Evolutionary conservation across 2,888 invertebrate genomes (phyloP).

Genomic region (Lymantria monacha): DNA sequence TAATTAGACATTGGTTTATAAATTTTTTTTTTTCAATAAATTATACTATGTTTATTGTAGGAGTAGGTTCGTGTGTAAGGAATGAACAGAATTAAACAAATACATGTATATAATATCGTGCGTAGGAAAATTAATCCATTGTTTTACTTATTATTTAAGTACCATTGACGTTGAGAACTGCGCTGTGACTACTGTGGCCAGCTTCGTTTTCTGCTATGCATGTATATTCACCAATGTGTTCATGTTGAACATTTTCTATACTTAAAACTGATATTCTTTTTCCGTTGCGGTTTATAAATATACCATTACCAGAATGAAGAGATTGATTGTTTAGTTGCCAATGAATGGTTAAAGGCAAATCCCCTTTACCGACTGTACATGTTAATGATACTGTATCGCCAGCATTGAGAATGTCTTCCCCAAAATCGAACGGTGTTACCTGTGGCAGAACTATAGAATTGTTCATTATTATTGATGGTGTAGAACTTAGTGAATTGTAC

Average conservation of each 20-base stretch:
- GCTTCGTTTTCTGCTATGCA: slow-evolving; percentile 86
- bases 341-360: slow-evolving; percentile 85
- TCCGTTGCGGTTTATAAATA: slow-evolving; percentile 83
- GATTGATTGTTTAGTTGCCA: slow-evolving; percentile 86
- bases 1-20: no score
- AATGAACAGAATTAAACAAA: slow-evolving; percentile 22
- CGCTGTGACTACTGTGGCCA: slow-evolving; percentile 84
- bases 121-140: slow-evolving; percentile 46
- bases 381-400: slow-evolving; percentile 87
- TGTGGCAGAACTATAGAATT: slow-evolving; percentile 86
- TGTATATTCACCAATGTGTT: slow-evolving; percentile 84
- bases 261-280: slow-evolving; percentile 87
- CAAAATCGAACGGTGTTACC: slow-evolving; percentile 90
- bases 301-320: slow-evolving; percentile 78
- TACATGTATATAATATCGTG: slow-evolving; percentile 42
- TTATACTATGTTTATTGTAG: not conserved
- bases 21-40: no score
- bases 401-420: slow-evolving; percentile 87
- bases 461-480: slow-evolving; percentile 13
- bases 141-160: slow-evolving; percentile 25
- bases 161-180: slow-evolving; percentile 87
- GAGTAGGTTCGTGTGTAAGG: slow-evolving; percentile 10
- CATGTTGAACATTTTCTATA: slow-evolving; percentile 82
- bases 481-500: not conserved
- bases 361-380: slow-evolving; percentile 88